Evolutionary conservation across 1,140 invertebrate genomes (phyloP).

Genomic region (Ooceraea biroi): DNA sequence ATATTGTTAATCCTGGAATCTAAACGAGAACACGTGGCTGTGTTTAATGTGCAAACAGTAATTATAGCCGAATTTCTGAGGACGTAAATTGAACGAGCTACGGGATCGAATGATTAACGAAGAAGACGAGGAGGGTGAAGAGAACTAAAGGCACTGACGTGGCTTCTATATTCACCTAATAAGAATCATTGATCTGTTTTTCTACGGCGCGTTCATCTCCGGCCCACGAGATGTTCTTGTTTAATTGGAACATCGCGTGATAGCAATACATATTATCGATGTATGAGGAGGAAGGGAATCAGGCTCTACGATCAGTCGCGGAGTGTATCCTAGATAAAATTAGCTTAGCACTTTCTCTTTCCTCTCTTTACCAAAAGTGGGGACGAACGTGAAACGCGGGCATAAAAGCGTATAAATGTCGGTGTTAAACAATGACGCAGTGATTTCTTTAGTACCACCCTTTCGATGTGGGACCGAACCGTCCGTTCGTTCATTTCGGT

Average conservation of each 20-base stretch:
- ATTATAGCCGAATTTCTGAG: constrained; percentile 42
- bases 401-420: constrained; percentile 11
- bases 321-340: constrained; percentile 80
- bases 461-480: constrained; percentile 12
- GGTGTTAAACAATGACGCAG: neutral
- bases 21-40: neutral
- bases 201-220: constrained; percentile 5
- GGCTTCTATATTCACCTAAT: constrained; percentile 36
- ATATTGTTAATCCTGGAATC: neutral
- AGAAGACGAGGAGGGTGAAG: neutral
- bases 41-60: constrained; percentile 46
- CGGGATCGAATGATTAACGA: neutral
- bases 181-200: constrained; percentile 43
- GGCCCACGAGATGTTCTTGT: constrained; percentile 28
- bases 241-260: constrained; percentile 48
- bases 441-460: constrained; percentile 31
- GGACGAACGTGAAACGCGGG: neutral
- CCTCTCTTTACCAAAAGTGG: neutral
- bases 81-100: neutral
- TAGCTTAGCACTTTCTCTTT: constrained; percentile 55
- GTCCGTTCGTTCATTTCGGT: constrained; percentile 22
- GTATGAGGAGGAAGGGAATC: neutral
- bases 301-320: constrained; percentile 68
- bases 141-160: constrained; percentile 18
- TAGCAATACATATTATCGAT: constrained; percentile 13